Base-by-base conservation (phyloP, 1,140 invertebrate species). In the Anastrepha obliqua region DNA sequence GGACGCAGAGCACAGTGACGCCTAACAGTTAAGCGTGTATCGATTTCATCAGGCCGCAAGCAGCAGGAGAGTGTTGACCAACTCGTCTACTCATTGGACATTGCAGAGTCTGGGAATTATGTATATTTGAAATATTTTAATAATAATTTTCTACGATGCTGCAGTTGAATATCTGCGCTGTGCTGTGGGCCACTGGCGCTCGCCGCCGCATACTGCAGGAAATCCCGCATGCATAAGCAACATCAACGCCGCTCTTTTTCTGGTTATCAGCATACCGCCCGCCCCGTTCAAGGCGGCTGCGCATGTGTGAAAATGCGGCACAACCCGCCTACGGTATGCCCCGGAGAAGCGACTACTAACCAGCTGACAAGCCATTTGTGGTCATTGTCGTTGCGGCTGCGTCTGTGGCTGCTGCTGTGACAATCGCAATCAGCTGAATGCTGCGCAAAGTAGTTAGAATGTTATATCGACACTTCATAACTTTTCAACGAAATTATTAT, bases 401-500 rank as follows among this genome's bases (percentile, higher is more conserved):
- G 3, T 5, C 3, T 47, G 17, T 47, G 44, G 7, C 5, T 20
- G 15, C 74, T 51, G 74, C 74, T 51, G 74, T 55, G 70, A 51
- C 20, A 81, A 81, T 20, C 51, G 51, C 47, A 81, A 81, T 81
- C 74, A 81, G 74, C 44, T n/a, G 70, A 74, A 70, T 42, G 44
- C 6, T 15, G 39, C 74, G 44, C 74, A 81, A 81, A 29, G 74
- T 55, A 81, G 74, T 81, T 81, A 81, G 47, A 81, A 58, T 81
- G 74, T 55, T 81, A 81, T 55, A 81, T 81, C 44, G 74, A 81
- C 74, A 81, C 74, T 81, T 81, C 47, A 81, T 81, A 81, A 81
- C 74, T 81, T 81, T n/a, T 29, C 74, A 55, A 81, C 47, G 9
- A 81, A 81, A 81, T 58, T 81, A 81, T 81, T 81, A 81, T 81